Evolutionary conservation across 2,888 invertebrate species (phyloP), one percentile per base, ranked within the genome.

Genomic region (Terebella lapidaria): DNA sequence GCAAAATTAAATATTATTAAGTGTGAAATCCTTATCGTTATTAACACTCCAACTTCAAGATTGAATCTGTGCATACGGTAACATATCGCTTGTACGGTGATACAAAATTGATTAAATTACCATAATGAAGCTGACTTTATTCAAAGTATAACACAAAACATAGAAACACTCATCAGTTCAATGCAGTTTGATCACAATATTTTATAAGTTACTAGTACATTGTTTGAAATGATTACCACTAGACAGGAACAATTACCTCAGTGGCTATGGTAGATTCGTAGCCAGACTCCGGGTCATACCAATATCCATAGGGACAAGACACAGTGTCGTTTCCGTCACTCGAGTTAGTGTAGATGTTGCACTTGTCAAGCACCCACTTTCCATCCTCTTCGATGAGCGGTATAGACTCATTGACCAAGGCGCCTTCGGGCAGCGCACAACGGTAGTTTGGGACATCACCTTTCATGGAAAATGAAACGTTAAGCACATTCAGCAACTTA

Each of bases 181-280:
- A 35, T 35, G 42, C n/a, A n/a, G 10, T 35, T 35, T 10, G 10
- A n/a, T n/a, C n/a, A 35, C n/a, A 35, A 15, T 10, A 35, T 10
- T n/a, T 35, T 35, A 35, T 10, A 35, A 35, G 10, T 35, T 35
- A n/a, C n/a, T 35, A 15, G 42, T 15, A 35, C n/a, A 15, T 15
- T 15, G 42, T 35, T 35, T 35, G 10, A 35, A 35, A 35, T 35
- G 42, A 10, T 15, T 35, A 35, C 10, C 42, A n/a, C 42, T n/a
- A 15, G 10, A 35, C 10, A 35, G 42, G 10, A 35, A 35, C n/a
- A 35, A 35, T 15, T 57, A 59, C 59, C 5, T 59, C 59, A n/a
- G 59, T 47, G 10, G 30, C 56, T 25, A 59, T 5, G 20, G 59
- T 59, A 18, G 59, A 59, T 22, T 59, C 49, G 27, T 59, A 59